phyloP scores from a whole-genome alignment of 2,888 invertebrate genomes.

The Labia minor region DNA sequence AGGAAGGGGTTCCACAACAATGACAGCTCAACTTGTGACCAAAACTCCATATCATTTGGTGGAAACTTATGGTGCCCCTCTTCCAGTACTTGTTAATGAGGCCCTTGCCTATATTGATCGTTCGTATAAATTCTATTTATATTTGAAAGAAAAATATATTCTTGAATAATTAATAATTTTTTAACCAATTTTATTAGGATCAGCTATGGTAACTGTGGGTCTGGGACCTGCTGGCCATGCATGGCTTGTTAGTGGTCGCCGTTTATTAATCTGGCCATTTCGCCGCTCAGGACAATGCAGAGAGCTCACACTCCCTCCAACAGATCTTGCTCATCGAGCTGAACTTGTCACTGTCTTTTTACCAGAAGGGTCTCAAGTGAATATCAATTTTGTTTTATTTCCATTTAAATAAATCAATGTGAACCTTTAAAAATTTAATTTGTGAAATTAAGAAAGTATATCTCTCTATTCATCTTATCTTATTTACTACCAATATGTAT shows the following conservation, averaged over 20 bases:
- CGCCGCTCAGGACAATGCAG: constrained; percentile 51
- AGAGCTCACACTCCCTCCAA: constrained; percentile 79
- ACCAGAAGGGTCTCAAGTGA: constrained; percentile 43
- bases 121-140: constrained; percentile 32
- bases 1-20: neutral
- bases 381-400: too few relatives aligned
- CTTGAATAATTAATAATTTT: constrained; percentile 30
- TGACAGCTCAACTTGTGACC: constrained; percentile 59
- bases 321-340: constrained; percentile 83
- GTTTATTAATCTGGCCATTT: constrained; percentile 76
- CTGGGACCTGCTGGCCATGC: constrained; percentile 63
- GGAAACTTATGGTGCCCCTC: constrained; percentile 67
- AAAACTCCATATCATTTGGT: constrained; percentile 62
- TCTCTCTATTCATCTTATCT: too few relatives aligned
- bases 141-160: constrained; percentile 33
- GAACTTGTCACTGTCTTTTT: constrained; percentile 67
- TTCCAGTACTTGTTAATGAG: constrained; percentile 83
- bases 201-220: constrained; percentile 49
- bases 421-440: too few relatives aligned
- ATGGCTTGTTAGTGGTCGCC: constrained; percentile 75
- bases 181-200: constrained; percentile 28
- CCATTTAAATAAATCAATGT: too few relatives aligned
- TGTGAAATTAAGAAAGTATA: too few relatives aligned
- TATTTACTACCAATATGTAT: too few relatives aligned
- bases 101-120: constrained; percentile 69